These are phyloP conservation scores for Plecturocebus donacophilus DNA, from an alignment of 2,113 vertebrate genomes.

Conservation along the genomic window DNA sequence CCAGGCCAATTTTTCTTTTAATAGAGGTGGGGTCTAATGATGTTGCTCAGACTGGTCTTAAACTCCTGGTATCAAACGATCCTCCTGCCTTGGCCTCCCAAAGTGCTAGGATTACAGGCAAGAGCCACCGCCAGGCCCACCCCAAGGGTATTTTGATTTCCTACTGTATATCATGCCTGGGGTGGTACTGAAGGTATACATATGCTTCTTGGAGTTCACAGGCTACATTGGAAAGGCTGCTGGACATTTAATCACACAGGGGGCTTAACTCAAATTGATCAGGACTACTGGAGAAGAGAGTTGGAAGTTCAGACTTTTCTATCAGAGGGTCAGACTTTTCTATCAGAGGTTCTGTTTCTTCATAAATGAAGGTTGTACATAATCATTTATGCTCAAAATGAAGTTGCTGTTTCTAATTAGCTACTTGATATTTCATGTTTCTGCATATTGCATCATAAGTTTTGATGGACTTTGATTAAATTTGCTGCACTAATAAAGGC, in stretches of 20 bases:
- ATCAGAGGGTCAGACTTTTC: neutral
- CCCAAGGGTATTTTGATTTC: slow-evolving; percentile 8
- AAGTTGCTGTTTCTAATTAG: slow-evolving; percentile 61
- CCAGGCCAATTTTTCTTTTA: no score
- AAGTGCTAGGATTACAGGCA: no score
- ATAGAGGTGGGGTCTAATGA: no score
- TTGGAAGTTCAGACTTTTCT: neutral
- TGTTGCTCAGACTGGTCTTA: no score
- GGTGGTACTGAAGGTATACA: slow-evolving; percentile 7
- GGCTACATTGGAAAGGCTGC: neutral
- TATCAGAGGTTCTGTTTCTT: slow-evolving; percentile 48
- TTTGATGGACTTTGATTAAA: slow-evolving; percentile 65
- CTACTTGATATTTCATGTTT: slow-evolving; percentile 59
- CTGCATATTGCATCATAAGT: slow-evolving; percentile 61
- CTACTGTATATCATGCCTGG: neutral
- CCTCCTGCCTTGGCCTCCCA: no score
- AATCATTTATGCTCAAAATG: slow-evolving; percentile 58
- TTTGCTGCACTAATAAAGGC: slow-evolving; percentile 61
- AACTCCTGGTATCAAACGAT: no score
- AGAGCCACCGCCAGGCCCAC: neutral
- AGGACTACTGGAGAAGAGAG: neutral
- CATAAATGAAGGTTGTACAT: slow-evolving; percentile 51
- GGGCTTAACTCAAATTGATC: neutral
- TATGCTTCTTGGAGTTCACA: slow-evolving; percentile 3
- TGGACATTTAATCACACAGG: neutral